Percentiles rank a stretch among this genome's conserved stretches.
phyloP scores from a whole-genome alignment of 2,888 invertebrate genomes.

The Caradrina kadenii region DNA sequence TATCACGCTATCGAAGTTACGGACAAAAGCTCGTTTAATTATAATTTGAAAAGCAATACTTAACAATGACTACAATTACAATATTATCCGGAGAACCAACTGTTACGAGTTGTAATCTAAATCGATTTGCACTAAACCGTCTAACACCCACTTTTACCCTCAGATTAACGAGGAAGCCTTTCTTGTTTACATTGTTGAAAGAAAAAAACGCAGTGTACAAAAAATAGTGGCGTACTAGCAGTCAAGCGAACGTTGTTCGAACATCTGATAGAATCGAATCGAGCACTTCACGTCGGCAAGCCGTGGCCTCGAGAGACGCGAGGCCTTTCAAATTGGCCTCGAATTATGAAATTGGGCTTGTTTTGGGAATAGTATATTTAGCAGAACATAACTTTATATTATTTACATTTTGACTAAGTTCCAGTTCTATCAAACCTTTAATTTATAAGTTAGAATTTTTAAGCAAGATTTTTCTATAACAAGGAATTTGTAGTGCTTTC shows the following conservation, averaged over 20 bases:
- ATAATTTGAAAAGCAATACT: background rate
- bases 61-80: background rate
- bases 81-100: background rate
- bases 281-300: slow-evolving; percentile 76
- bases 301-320: slow-evolving; percentile 59
- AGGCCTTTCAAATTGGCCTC: slow-evolving; percentile 38
- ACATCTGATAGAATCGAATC: slow-evolving; percentile 80
- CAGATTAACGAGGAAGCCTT: slow-evolving; percentile 44
- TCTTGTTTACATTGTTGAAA: slow-evolving; percentile 53
- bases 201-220: slow-evolving; percentile 39
- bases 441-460: background rate
- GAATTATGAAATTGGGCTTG: background rate
- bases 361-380: background rate
- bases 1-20: too few relatives aligned
- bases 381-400: background rate
- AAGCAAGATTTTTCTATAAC: background rate
- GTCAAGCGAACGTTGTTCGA: slow-evolving; percentile 59
- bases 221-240: slow-evolving; percentile 60
- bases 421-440: background rate
- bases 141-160: slow-evolving; percentile 14
- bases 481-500: background rate
- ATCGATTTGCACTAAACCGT: slow-evolving; percentile 34
- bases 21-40: too few relatives aligned
- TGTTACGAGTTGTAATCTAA: slow-evolving; percentile 29
- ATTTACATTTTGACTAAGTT: background rate